phyloP scores from a whole-genome alignment of 2,113 vertebrate genomes.

The Daphoenositta chrysoptera region DNA sequence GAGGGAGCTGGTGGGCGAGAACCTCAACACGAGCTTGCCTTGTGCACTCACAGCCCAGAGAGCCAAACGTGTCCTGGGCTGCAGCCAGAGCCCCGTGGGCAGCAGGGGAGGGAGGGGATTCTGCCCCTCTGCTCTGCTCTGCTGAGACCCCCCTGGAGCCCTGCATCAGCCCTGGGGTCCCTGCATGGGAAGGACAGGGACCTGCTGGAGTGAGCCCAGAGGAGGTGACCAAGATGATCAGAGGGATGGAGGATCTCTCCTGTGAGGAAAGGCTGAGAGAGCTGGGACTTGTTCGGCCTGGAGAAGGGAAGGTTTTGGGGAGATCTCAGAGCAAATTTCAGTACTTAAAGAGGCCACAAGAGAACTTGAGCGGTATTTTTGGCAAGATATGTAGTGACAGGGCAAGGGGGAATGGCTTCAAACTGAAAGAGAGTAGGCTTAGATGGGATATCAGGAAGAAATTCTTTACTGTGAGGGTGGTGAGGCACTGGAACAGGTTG shows the following conservation, averaged over 20 bases:
- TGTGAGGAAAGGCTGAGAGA: neutral
- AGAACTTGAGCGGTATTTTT: neutral
- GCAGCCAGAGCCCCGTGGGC: neutral
- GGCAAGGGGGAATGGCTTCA: neutral
- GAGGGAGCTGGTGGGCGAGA: neutral
- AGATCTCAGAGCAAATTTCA: neutral
- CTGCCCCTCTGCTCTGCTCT: neutral
- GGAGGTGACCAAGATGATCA: neutral
- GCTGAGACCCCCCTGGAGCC: neutral
- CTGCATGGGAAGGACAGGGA: neutral
- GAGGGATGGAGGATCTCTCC: accelerated
- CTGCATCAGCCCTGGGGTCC: neutral
- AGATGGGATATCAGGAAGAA: neutral
- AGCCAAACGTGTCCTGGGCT: neutral
- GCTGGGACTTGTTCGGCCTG: neutral
- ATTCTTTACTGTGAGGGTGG: neutral
- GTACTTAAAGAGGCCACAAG: neutral
- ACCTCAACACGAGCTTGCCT: accelerated
- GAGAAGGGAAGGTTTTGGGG: neutral
- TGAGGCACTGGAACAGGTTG: neutral
- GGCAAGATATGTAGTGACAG: neutral
- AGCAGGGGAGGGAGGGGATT: neutral
- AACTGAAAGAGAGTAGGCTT: neutral
- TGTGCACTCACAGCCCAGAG: neutral
- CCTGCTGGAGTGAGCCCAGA: neutral